These are phyloP conservation scores for Drosophila recens DNA, from an alignment of 2,888 invertebrate species.

Conservation along the genomic window DNA sequence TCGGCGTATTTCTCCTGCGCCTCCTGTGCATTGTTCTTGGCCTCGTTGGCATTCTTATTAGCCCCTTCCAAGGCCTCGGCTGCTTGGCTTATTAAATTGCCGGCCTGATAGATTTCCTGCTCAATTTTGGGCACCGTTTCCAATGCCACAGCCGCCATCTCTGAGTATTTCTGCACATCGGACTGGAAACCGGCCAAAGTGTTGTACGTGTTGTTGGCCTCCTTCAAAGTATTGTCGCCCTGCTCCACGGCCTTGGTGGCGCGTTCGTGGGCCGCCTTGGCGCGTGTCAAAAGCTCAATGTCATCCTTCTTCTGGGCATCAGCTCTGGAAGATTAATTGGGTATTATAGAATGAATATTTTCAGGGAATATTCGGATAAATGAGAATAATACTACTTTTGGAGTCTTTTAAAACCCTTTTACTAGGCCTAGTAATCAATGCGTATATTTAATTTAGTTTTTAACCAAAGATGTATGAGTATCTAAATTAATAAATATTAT, in stretches of 20 bases:
- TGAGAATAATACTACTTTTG: too few relatives aligned
- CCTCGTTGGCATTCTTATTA: slow-evolving; percentile 87
- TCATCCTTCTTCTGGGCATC: slow-evolving; percentile 91
- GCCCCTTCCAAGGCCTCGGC: slow-evolving; percentile 86
- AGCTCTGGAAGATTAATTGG: slow-evolving; percentile 83
- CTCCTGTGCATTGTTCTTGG: slow-evolving; percentile 91
- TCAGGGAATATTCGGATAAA: too few relatives aligned
- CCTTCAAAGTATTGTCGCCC: slow-evolving; percentile 92
- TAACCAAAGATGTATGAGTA: too few relatives aligned
- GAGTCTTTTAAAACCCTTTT: too few relatives aligned
- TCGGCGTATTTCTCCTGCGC: slow-evolving; percentile 92
- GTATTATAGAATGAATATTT: background rate
- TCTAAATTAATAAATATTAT: too few relatives aligned
- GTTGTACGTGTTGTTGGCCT: slow-evolving; percentile 92
- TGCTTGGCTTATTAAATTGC: slow-evolving; percentile 90
- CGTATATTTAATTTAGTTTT: too few relatives aligned
- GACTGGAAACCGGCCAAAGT: slow-evolving; percentile 92
- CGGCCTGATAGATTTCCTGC: slow-evolving; percentile 89
- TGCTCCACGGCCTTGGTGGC: slow-evolving; percentile 94
- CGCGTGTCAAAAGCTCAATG: slow-evolving; percentile 91
- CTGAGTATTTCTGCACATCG: slow-evolving; percentile 93
- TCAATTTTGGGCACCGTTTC: slow-evolving; percentile 91
- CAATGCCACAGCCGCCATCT: slow-evolving; percentile 92
- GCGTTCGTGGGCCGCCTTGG: slow-evolving; percentile 90
- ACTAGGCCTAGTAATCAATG: too few relatives aligned